Conservation (phyloP, 2,113 vertebrate genomes). For the Hirundichthys speculiger region DNA sequence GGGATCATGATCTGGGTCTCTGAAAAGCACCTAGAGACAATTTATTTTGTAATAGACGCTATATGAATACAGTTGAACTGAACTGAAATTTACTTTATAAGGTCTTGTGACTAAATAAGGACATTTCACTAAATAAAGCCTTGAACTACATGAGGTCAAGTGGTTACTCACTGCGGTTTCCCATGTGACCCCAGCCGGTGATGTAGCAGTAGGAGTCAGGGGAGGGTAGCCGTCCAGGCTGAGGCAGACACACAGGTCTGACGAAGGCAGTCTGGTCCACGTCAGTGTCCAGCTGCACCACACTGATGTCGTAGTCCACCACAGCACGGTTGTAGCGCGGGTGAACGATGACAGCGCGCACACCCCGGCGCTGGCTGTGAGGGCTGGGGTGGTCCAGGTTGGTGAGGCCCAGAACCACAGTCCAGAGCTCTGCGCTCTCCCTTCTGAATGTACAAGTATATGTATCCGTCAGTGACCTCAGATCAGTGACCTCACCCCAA, state of each 20-base stretch:
- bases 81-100: too few relatives aligned
- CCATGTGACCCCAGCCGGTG: constrained; percentile 97
- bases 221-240: constrained; percentile 72
- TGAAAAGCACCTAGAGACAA: too few relatives aligned
- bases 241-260: constrained; percentile 89
- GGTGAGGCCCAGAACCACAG: constrained; percentile 91
- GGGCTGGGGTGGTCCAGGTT: constrained; percentile 90
- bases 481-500: too few relatives aligned
- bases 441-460: constrained; percentile 72
- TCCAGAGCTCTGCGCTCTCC: constrained; percentile 90
- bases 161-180: constrained; percentile 89
- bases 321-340: constrained; percentile 92
- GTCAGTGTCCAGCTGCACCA: constrained; percentile 86
- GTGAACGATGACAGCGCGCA: constrained; percentile 90
- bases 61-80: too few relatives aligned
- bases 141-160: too few relatives aligned
- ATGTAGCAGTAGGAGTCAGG: constrained; percentile 95
- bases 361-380: constrained; percentile 86
- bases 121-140: too few relatives aligned
- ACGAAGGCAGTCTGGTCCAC: constrained; percentile 87
- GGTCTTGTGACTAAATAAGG: too few relatives aligned
- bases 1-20: too few relatives aligned
- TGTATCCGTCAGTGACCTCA: rapidly evolving
- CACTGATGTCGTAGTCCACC: constrained; percentile 96
- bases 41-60: too few relatives aligned